These are phyloP conservation scores for Abscondita cerata DNA, from an alignment of 2,888 invertebrate species.

Conservation along the genomic window DNA sequence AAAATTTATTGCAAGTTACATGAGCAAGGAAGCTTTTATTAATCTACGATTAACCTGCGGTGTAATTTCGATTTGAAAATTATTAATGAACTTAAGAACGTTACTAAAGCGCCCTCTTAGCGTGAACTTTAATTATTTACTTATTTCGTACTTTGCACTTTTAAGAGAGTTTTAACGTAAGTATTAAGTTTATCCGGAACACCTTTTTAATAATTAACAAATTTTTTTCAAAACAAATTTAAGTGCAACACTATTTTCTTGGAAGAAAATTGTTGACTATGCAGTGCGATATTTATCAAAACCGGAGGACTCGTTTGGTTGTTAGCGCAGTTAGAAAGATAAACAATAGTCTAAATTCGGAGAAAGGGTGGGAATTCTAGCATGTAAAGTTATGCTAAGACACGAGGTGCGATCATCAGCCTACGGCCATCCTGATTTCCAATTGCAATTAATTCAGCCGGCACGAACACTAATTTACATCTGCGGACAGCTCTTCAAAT, in stretches of 20 bases:
- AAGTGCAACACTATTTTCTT: background rate
- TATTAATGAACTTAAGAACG: slow-evolving; percentile 24
- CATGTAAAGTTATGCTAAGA: slow-evolving; percentile 43
- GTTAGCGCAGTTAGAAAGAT: background rate
- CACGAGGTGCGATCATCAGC: slow-evolving; percentile 46
- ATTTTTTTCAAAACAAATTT: background rate
- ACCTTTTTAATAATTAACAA: background rate
- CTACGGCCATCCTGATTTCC: slow-evolving; percentile 56
- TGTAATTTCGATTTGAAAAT: slow-evolving; percentile 32
- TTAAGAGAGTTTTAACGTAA: background rate
- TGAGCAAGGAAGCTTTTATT: slow-evolving; percentile 32
- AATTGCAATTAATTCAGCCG: slow-evolving; percentile 58
- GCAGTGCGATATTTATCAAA: no score
- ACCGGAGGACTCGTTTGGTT: background rate
- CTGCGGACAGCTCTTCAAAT: slow-evolving; percentile 53
- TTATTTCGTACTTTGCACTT: no score
- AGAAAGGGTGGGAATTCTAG: slow-evolving; percentile 42
- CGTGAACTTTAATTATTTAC: no score
- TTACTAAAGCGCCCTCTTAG: background rate
- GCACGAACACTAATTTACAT: slow-evolving; percentile 58
- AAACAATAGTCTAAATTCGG: slow-evolving; percentile 25
- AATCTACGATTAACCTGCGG: slow-evolving; percentile 33
- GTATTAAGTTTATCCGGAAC: background rate
- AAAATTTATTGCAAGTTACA: slow-evolving; percentile 32
- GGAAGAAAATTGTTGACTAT: no score